Base-by-base conservation (phyloP, 2,113 vertebrate genomes). In the Cisticola juncidis region DNA sequence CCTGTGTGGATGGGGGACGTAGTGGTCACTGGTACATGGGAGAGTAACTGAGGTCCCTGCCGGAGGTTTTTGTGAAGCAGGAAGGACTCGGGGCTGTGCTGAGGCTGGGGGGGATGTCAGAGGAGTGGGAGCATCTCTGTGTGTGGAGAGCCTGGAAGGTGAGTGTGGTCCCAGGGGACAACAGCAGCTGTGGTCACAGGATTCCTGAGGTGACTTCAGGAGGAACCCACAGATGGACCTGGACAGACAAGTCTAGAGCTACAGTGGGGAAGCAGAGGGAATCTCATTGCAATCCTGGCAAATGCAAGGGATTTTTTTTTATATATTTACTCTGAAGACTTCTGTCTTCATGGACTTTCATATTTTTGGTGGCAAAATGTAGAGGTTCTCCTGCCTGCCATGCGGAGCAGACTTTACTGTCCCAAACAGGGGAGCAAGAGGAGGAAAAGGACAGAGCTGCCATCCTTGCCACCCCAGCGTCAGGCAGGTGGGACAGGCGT, bases 171-270 rank as follows among this genome's bases (percentile, higher is more conserved):
- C 64, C 31, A 65, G 47, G 33, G 36, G 33, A 51, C 71, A 74
- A 28, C 0, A 9, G 47, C 36, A 47, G 36, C 72, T 57, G 36
- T 4, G 5, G 40, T 20, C 38, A 21, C 64, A 36, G 69, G 23
- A 14, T 33, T 45, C 44, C 64, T 64, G 69, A 40, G 45, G 25
- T 0, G 12, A 9, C 74, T 73, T 69, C 40, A 64, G 69, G 45
- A 53, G 44, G 33, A 9, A 24, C 18, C n/a, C 18, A 11, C 0
- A 1, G 61, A 20, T 1, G 4, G 44, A 38, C 22, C 51, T 6
- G 36, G n/a, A 36, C n/a, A 12, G 40, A 45, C 4, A 19, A 18
- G 6, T 51, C 45, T 26, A 18, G 74, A 61, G 23, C 56, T 48
- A 10, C 18, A n/a, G 26, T 16, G 64, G 61, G 31, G 28, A 47